Base-by-base conservation (phyloP, 2,888 invertebrate species). In the Drosophila fulvimacula region DNA sequence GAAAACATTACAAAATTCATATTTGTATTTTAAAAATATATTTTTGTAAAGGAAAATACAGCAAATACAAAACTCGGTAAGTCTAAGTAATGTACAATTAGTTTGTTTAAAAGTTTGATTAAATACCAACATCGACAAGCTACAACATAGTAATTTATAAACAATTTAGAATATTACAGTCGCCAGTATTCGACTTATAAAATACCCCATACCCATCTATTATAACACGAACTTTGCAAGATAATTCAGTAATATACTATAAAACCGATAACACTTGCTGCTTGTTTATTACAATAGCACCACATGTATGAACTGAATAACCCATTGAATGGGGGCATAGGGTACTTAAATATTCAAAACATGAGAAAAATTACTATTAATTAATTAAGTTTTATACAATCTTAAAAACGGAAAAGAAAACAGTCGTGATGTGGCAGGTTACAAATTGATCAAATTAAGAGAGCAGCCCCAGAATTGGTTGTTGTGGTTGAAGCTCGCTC, bases 31-130 rank as follows among this genome's bases (percentile, higher is more conserved):
- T 71, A 77, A 75, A 79, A 75, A 73, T 82, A 85, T 85, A 82
- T 88, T 85, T 85, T 85, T 88, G 85, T 85, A 85, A 82, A 85
- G 73, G 75, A 85, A 85, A 88, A 88, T 85, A 85, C 88, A 62
- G 70, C 66, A 85, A 83, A 79, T 81, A 81, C 79, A 81, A 81
- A 73, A 77, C 74, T 69, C 68, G 57, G 55, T 78, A 83, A 68
- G 60, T 61, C 39, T 76, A 63, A 53, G 64, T 69, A 83, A 76
- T 69, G 69, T 85, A 86, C 74, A 79, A 70, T 70, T 65, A 67
- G 51, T 64, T 76, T 78, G 59, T 60, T 83, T 56, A 65, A 75
- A 79, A 75, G 24, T 55, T 76, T 72, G 64, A 59, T 68, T 60
- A 30, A 49, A 77, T 63, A 76, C 73, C 73, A 69, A 73, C 67